Base-by-base conservation (phyloP, 2,797 vertebrate genomes). In the Liparis tanakae region DNA sequence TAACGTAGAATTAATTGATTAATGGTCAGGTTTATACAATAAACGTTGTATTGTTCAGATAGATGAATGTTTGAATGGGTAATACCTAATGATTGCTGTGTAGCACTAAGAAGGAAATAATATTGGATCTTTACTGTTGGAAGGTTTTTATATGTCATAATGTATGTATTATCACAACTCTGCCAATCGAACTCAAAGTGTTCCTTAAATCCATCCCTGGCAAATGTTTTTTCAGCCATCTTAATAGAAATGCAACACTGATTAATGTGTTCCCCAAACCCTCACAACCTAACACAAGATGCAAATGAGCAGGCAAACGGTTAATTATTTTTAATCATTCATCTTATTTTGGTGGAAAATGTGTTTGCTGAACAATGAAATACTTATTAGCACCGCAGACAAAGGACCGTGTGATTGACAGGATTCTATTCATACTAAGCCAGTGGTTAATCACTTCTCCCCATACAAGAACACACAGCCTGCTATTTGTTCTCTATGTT, bases 331-430 rank as follows among this genome's bases (percentile, higher is more conserved):
- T 82, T 87, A 89, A 90, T 90, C 80, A 83, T 65, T 83, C 83
- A 85, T 88, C 82, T 88, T 87, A 83, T 85, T 91, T 88, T 73
- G 34, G 64, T 72, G 75, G 78, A 82, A 86, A 86, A 89, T 72
- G 9, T 91, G 89, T 92, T 92, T 93, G 88, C 86, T 82, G 85
- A 93, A 93, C 86, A 93, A 93, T 92, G 85, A 89, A 85, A 91
- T 88, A 76, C 77, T 87, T 90, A 92, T 93, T 88, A 91, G 84
- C 84, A 25, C 20, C 70, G 57, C 70, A 89, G 87, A 89, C 87
- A 88, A 88, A 85, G 86, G 82, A 87, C 10, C 8, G 20, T 50
- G 37, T 92, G 93, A 94, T 93, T 93, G 93, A 92, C 91, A 89
- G 87, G 84, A 86, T 87, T 88, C 78, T 84, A 88, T 91, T 92